Conservation (phyloP, 1,140 invertebrate species). For the Cherax destructor region DNA sequence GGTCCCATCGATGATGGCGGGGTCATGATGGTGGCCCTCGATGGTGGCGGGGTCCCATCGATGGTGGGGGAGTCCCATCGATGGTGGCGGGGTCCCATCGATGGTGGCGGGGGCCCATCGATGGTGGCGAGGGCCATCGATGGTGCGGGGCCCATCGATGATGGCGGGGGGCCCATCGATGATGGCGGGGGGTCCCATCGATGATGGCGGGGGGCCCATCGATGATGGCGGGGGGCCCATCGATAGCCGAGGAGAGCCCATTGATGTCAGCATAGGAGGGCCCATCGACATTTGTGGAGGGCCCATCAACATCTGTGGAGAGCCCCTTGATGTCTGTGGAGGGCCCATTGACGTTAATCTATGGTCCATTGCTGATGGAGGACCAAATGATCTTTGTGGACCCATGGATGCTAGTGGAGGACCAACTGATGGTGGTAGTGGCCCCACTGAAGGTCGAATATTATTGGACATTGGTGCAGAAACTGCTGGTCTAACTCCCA, state of each 20-base stretch:
- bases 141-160: conserved; percentile 21
- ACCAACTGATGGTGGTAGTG: background rate
- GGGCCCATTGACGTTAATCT: conserved; percentile 9
- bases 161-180: conserved; percentile 13
- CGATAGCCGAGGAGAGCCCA: background rate
- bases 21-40: conserved; percentile 2
- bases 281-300: conserved; percentile 25
- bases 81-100: conserved; percentile 14
- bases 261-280: background rate
- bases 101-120: conserved; percentile 13
- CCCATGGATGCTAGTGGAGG: conserved; percentile 4
- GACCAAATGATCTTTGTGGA: conserved; percentile 9
- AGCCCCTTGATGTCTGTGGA: background rate
- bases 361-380: background rate
- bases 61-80: conserved; percentile 28
- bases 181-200: conserved; percentile 12
- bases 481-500: background rate
- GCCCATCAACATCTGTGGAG: background rate
- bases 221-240: conserved; percentile 26
- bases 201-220: conserved; percentile 21
- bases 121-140: conserved; percentile 26
- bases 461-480: background rate
- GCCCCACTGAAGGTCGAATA: background rate
- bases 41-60: conserved; percentile 28
- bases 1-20: conserved; percentile 15